phyloP scores from a whole-genome alignment of 2,888 invertebrate genomes.

The Callosobruchus maculatus region DNA sequence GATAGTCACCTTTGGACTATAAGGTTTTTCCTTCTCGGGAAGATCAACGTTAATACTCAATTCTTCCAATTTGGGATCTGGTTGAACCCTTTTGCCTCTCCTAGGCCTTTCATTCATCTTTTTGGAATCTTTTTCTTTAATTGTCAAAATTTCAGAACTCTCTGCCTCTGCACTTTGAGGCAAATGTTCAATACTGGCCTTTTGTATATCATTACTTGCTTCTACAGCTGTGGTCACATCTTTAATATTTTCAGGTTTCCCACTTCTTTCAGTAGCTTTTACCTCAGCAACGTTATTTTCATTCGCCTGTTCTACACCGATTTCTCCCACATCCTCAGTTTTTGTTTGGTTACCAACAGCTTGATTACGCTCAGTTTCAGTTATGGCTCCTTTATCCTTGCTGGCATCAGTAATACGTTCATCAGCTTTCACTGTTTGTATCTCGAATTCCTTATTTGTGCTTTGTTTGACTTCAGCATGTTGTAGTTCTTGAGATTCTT shows the following conservation, averaged over 20 bases:
- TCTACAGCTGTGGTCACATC: background rate
- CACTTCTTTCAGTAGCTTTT: background rate
- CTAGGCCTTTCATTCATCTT: background rate
- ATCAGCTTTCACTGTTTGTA: constrained; percentile 30
- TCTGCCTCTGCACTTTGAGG: background rate
- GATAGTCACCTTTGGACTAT: constrained; percentile 47
- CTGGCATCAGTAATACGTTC: constrained; percentile 28
- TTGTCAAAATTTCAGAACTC: constrained; percentile 7
- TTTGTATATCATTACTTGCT: background rate
- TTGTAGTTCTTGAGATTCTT: constrained; percentile 1
- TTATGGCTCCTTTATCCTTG: background rate
- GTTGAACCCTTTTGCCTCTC: background rate
- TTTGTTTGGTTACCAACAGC: background rate
- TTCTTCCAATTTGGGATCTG: constrained; percentile 16
- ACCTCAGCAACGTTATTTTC: background rate
- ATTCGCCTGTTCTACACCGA: background rate
- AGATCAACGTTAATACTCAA: constrained; percentile 32
- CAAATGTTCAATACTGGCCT: background rate
- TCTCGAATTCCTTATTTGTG: constrained; percentile 27
- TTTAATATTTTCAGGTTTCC: background rate
- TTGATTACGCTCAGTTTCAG: background rate
- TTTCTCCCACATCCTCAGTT: background rate
- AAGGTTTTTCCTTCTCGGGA: constrained; percentile 31
- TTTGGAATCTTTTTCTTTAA: constrained; percentile 10
- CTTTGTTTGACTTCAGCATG: constrained; percentile 16